Conservation (phyloP, 2,888 invertebrate species). For the Agrochola macilenta region DNA sequence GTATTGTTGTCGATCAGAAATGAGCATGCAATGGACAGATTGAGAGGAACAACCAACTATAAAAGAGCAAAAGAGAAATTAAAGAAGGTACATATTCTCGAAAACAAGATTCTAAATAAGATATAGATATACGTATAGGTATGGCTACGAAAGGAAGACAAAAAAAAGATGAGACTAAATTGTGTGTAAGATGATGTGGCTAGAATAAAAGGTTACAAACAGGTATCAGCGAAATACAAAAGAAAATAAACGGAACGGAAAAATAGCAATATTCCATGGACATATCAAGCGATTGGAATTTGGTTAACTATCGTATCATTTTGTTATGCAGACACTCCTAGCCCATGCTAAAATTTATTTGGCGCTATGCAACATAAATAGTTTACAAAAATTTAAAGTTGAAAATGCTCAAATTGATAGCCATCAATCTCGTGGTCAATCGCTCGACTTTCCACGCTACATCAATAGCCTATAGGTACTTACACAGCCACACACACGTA, state of each 20-base stretch:
- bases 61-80: background rate
- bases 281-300: background rate
- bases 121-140: no score
- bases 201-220: background rate
- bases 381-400: constrained; percentile 24
- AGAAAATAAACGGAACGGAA: background rate
- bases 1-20: background rate
- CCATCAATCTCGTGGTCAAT: constrained; percentile 14
- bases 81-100: background rate
- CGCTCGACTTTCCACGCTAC: background rate
- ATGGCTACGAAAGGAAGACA: background rate
- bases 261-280: background rate
- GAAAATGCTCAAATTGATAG: background rate
- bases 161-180: background rate
- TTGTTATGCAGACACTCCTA: background rate
- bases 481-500: no score
- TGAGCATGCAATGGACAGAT: background rate
- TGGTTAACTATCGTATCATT: background rate
- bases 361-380: constrained; percentile 3
- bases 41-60: background rate
- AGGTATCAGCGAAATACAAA: background rate
- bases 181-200: background rate
- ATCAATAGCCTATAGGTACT: background rate
- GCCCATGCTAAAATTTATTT: background rate
- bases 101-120: background rate